A percentile compares a stretch with the other conserved stretches of the same genome.
Conservation (phyloP, 1,140 invertebrate species). For the Phymastichus coffea region DNA sequence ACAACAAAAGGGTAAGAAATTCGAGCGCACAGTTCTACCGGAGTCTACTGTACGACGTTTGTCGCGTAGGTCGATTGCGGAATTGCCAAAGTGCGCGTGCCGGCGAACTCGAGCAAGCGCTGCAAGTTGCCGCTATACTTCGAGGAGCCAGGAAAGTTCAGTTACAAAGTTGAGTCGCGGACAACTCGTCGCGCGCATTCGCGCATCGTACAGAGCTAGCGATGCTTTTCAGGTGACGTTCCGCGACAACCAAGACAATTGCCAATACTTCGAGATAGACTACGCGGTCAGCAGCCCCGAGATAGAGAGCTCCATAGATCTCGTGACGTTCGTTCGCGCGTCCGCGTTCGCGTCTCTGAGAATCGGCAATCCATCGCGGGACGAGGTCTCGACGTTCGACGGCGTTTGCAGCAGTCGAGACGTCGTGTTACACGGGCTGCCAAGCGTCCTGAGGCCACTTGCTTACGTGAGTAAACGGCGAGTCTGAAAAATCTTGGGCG, state of each 20-base stretch:
- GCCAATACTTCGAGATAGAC: constrained; percentile 38
- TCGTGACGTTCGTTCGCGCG: constrained; percentile 27
- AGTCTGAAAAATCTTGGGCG: not conserved
- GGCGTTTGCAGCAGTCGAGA: constrained; percentile 26
- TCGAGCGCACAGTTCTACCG: too few species aligned
- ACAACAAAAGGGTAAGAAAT: too few species aligned
- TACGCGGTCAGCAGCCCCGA: constrained; percentile 36
- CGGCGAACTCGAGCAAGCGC: constrained; percentile 26
- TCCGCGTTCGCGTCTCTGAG: constrained; percentile 26
- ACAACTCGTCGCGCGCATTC: too few species aligned
- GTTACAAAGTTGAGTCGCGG: constrained; percentile 39
- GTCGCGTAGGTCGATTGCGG: constrained; percentile 33
- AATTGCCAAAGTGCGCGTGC: constrained; percentile 32
- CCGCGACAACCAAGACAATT: constrained; percentile 31
- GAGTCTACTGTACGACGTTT: too few species aligned
- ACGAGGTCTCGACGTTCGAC: constrained; percentile 19
- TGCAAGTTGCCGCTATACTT: constrained; percentile 35
- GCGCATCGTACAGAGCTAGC: too few species aligned
- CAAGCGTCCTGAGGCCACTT: constrained; percentile 25
- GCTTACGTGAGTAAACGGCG: constrained; percentile 25
- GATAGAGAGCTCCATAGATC: constrained; percentile 33
- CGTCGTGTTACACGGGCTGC: constrained; percentile 25
- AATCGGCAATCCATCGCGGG: constrained; percentile 37
- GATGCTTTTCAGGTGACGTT: constrained; percentile 33
- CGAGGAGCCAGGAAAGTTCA: constrained; percentile 29